Conservation (phyloP, 2,888 invertebrate species). For the Heteromyza rotundicornis region DNA sequence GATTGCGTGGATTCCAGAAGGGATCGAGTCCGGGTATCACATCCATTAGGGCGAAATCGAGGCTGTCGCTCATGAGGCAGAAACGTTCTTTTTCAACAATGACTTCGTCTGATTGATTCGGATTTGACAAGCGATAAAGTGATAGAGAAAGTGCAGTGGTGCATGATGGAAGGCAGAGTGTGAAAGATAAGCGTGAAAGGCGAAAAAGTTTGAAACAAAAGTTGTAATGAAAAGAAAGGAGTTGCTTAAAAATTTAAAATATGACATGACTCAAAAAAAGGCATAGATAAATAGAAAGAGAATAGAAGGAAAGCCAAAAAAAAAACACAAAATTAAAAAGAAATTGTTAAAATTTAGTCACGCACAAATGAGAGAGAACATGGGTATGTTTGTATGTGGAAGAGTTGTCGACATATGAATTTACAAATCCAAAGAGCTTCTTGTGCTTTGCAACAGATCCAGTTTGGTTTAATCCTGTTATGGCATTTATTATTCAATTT, state of each 20-base stretch:
- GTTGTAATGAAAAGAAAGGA: constrained; percentile 9
- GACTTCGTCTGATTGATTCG: constrained; percentile 72
- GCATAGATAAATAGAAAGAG: neutral
- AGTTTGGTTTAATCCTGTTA: neutral
- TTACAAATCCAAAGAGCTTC: neutral
- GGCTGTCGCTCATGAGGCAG: constrained; percentile 91
- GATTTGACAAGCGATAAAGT: constrained; percentile 31
- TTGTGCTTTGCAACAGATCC: neutral
- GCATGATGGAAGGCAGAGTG: constrained; percentile 37
- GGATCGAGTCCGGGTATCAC: constrained; percentile 70
- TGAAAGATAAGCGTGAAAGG: constrained; percentile 22
- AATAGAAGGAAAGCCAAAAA: constrained; percentile 25
- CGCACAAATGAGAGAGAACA: constrained; percentile 1
- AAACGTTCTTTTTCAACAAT: constrained; percentile 89
- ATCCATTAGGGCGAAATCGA: constrained; percentile 93
- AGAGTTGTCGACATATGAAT: neutral
- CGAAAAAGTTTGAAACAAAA: constrained; percentile 5
- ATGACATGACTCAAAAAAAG: constrained; percentile 4
- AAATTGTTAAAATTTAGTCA: constrained; percentile 18
- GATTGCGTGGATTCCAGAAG: constrained; percentile 60
- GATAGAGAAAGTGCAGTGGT: constrained; percentile 26
- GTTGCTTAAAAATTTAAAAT: constrained; percentile 5
- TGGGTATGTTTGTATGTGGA: too few species aligned
- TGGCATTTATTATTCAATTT: neutral
- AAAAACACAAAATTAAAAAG: constrained; percentile 32